These are phyloP conservation scores for Serranus cabrilla DNA, from an alignment of 2,797 vertebrate species.

Conservation along the genomic window DNA sequence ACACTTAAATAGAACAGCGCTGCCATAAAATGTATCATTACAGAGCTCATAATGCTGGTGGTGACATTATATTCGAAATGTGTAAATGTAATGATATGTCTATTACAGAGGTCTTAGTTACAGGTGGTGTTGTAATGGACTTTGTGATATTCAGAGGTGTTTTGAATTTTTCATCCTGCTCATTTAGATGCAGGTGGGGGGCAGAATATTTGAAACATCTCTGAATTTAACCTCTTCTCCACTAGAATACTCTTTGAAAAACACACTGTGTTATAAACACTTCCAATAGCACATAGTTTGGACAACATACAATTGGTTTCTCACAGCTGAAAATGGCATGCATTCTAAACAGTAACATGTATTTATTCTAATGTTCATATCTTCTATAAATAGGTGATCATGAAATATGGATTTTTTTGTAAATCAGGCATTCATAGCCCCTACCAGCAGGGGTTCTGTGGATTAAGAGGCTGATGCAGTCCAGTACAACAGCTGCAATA, in stretches of 20 bases:
- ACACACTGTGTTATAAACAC: too few species aligned
- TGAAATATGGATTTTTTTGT: too few species aligned
- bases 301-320: too few species aligned
- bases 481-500: neutral
- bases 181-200: neutral
- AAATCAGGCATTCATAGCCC: too few species aligned
- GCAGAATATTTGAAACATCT: neutral
- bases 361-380: too few species aligned
- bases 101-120: neutral
- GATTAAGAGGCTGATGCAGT: neutral
- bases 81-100: neutral
- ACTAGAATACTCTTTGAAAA: too few species aligned
- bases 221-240: too few species aligned
- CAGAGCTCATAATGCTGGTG: neutral
- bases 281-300: too few species aligned
- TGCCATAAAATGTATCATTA: neutral
- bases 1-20: neutral
- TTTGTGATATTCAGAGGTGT: neutral
- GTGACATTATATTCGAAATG: neutral
- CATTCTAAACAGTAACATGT: too few species aligned
- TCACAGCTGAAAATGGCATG: too few species aligned
- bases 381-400: too few species aligned
- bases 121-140: neutral
- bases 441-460: too few species aligned
- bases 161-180: neutral